Base-by-base conservation (phyloP, 2,888 invertebrate species). In the Pseudeuparius sepicola region DNA sequence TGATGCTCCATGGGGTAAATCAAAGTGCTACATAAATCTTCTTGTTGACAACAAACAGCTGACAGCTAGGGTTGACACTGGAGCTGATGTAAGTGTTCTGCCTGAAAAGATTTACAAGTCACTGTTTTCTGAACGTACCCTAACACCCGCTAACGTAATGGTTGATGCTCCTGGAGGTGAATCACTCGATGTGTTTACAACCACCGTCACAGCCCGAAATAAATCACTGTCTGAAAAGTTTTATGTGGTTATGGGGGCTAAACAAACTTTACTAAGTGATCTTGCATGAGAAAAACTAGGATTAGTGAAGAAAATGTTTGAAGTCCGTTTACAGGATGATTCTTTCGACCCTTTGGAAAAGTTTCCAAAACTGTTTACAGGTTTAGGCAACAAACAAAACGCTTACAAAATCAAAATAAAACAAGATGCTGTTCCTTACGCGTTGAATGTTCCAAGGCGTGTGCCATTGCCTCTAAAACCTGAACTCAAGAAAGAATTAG, bases 401-500 rank as follows among this genome's bases (percentile, higher is more conserved):
- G 20, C 6, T 6, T 20, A 20, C n/a, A 20, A 20, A 7, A 20
- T 20, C n/a, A 6, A n/a, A 20, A 7, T 20, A 20, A 20, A 20
- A 20, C 6, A 20, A 7, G 20, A 20, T 20, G 20, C 20, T 7
- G 20, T 20, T 6, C 20, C 20, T n/a, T 20, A 20, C n/a, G 20
- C 20, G n/a, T 20, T 20, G 20, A 20, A 20, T n/a, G 20, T 20
- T 20, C 20, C 20, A 7, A 6, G 20, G n/a, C 20, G 20, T 20
- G 20, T 20, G 6, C 20, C 20, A 20, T 20, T 20, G n/a, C 20
- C 20, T 6, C 20, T 6, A 20, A n/a, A 20, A 20, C 6, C 20
- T 20, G 20, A n/a, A n/a, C n/a, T 20, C n/a, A 20, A 20, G n/a
- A n/a, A 20, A 20, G 20, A 20, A n/a, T n/a, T 20, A 20, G n/a